Percentiles rank a stretch among this genome's conserved stretches.
Evolutionary conservation across 2,888 invertebrate species (phyloP).

Genomic region (Spodoptera exigua): DNA sequence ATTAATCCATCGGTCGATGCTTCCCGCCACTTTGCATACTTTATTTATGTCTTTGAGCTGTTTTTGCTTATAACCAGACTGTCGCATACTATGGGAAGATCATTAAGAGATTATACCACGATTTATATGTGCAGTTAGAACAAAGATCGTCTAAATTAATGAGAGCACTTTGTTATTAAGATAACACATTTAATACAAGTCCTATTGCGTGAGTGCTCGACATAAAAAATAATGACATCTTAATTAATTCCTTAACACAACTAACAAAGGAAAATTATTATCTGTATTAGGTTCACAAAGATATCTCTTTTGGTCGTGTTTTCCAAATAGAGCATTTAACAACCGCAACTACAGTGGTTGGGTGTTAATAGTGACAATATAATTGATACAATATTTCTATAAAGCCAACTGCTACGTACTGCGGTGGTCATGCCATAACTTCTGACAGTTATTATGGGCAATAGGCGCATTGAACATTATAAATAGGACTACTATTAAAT

Average conservation of each 20-base stretch:
- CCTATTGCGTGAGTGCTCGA: not conserved
- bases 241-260: constrained; percentile 15
- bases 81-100: constrained; percentile 48
- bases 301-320: constrained; percentile 25
- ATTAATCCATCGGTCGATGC: constrained; percentile 74
- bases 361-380: constrained; percentile 27
- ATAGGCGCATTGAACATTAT: no score
- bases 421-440: not conserved
- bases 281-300: constrained; percentile 33
- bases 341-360: constrained; percentile 2
- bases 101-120: constrained; percentile 43
- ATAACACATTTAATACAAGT: not conserved
- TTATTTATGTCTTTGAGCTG: constrained; percentile 68
- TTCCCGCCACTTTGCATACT: constrained; percentile 69
- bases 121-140: constrained; percentile 19
- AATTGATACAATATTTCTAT: constrained; percentile 10
- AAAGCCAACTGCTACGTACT: not conserved
- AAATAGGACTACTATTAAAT: no score
- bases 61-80: constrained; percentile 55
- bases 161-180: constrained; percentile 10
- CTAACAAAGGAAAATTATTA: constrained; percentile 26
- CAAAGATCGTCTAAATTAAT: constrained; percentile 22
- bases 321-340: constrained; percentile 12
- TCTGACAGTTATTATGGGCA: no score
- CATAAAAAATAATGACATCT: constrained; percentile 16